Percentiles rank a stretch among this genome's conserved stretches.
Conservation (phyloP, 2,797 vertebrate species). For the Acrossocheilus wenchowensis region DNA sequence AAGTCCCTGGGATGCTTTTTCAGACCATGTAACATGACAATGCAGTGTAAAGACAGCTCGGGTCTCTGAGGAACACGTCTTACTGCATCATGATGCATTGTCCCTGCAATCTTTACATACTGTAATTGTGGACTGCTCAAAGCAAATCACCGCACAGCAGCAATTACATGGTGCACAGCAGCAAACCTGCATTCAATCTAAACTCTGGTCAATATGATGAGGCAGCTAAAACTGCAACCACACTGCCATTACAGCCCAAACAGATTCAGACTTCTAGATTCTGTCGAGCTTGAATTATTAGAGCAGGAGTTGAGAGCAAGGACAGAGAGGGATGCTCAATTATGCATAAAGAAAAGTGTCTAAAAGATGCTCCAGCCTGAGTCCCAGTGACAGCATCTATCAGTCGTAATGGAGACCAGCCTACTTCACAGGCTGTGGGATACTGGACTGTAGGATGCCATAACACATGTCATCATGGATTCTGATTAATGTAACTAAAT, state of each 20-base stretch:
- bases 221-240: conserved; percentile 49
- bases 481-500: conserved; percentile 3
- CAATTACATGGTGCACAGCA: conserved; percentile 46
- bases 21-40: conserved; percentile 12
- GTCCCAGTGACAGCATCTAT: conserved; percentile 40
- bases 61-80: conserved; percentile 8
- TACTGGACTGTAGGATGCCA: conserved; percentile 39
- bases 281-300: neutral
- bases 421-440: conserved; percentile 40
- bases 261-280: neutral
- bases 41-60: conserved; percentile 15
- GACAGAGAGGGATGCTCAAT: conserved; percentile 32
- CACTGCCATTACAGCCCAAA: conserved; percentile 7
- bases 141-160: conserved; percentile 47
- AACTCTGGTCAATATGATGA: conserved; percentile 53
- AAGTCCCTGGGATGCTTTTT: conserved; percentile 1
- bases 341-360: conserved; percentile 28
- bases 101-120: conserved; percentile 33
- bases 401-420: conserved; percentile 35
- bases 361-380: conserved; percentile 30
- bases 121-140: conserved; percentile 37
- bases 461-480: conserved; percentile 17
- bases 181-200: conserved; percentile 45
- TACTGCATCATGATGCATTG: conserved; percentile 33
- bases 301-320: conserved; percentile 23